Base-by-base conservation (phyloP, 2,797 vertebrate species). In the Etheostoma perlongum region DNA sequence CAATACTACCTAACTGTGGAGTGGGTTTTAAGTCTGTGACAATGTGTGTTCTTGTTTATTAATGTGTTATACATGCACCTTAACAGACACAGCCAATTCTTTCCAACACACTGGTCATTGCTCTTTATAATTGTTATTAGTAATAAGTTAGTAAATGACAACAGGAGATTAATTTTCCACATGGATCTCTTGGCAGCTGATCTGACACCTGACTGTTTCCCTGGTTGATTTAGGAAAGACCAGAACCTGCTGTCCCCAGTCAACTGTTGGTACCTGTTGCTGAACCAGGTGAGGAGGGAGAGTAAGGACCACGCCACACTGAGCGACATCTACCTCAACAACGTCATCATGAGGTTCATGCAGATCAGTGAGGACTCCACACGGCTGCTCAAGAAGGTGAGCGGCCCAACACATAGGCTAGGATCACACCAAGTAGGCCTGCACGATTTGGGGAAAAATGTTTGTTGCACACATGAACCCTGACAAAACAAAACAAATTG, bases 271-370 rank as follows among this genome's bases (percentile, higher is more conserved):
- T 99, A 99, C 91, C 95, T 99, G 93, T 95, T 99, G 69, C 94
- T 99, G 92, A 99, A 99, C 93, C 98, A 99, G 95, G 98, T 99
- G 81, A 95, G 98, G 90, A 91, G 98, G 86, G 98, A 99, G 94
- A 99, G 98, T 90, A 99, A 97, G 92, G 98, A 99, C 90, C 98
- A 99, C 2, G 98, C 98, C 30, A 99, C 98, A 0, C 55, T 99
- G 88, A 99, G 98, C 0, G 98, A 99, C 93, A 99, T 99, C 95
- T 99, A 99, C 88, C 95, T 99, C 90, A 99, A 99, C 95, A 99
- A 99, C 0, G 98, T 99, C 88, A 99, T 99, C 87, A 99, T 99
- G 97, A 95, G 98, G 72, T 99, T 99, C 94, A 98, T 99, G 97
- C 98, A 99, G 94, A 98, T 99, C 92, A 98, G 98, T 0, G 98